phyloP scores from a whole-genome alignment of 2,888 invertebrate species.

The Watsonalla binaria region DNA sequence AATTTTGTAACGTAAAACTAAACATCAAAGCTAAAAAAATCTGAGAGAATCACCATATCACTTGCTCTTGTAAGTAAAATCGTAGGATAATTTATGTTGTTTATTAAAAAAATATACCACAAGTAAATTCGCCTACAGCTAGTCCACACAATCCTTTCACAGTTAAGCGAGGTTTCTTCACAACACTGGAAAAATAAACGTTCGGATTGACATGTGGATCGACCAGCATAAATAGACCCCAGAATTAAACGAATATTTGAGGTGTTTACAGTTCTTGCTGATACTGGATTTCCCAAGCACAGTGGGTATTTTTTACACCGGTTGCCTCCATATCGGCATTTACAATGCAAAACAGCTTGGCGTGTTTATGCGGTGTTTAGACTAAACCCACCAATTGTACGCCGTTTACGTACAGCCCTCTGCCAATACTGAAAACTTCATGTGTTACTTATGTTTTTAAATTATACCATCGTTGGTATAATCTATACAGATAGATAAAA shows the following conservation, averaged over 20 bases:
- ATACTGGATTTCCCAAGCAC: background rate
- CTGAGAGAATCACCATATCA: no score
- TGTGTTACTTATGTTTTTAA: background rate
- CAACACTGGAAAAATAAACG: slow-evolving; percentile 1
- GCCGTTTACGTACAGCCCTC: background rate
- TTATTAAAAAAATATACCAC: background rate
- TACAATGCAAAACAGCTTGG: slow-evolving; percentile 20
- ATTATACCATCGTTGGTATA: background rate
- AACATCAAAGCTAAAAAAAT: no score
- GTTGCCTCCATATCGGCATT: slow-evolving; percentile 8
- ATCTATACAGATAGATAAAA: no score
- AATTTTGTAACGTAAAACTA: no score
- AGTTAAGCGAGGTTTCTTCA: slow-evolving; percentile 3
- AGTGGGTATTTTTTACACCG: slow-evolving; percentile 3
- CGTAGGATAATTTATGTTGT: no score
- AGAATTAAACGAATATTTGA: background rate
- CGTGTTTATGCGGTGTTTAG: slow-evolving; percentile 9
- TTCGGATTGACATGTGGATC: slow-evolving; percentile 1
- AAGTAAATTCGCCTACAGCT: background rate
- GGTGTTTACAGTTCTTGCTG: background rate
- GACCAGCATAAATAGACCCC: background rate
- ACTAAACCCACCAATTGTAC: slow-evolving; percentile 8
- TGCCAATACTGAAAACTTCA: background rate
- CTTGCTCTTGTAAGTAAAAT: no score
- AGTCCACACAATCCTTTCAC: background rate